Evolutionary conservation across 2,113 vertebrate genomes (phyloP).

Genomic region (Carassius carassius): DNA sequence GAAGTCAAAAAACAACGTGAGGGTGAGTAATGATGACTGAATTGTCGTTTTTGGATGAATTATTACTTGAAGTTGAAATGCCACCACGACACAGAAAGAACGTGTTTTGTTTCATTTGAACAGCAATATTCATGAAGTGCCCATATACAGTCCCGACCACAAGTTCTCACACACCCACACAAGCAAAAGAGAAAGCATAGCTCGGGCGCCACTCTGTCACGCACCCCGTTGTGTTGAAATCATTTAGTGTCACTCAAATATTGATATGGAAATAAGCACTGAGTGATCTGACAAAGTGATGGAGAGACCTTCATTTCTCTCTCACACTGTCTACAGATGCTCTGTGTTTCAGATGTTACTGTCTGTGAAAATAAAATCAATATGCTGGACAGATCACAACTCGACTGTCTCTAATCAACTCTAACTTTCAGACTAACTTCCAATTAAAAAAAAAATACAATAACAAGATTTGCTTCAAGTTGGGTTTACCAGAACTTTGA

Average conservation of each 20-base stretch:
- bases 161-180: conserved; percentile 57
- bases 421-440: background rate
- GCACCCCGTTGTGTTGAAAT: conserved; percentile 79
- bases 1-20: background rate
- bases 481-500: too few relatives aligned
- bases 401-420: background rate
- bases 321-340: background rate
- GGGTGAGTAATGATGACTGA: background rate
- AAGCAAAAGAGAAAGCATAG: conserved; percentile 48
- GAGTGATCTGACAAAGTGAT: conserved; percentile 68
- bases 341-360: background rate
- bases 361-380: background rate
- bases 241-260: conserved; percentile 83
- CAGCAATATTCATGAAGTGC: conserved; percentile 14
- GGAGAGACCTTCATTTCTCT: conserved; percentile 21
- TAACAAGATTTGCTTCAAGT: too few relatives aligned
- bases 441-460: background rate
- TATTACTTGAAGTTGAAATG: background rate
- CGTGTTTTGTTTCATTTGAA: conserved; percentile 12
- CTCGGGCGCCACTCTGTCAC: conserved; percentile 70
- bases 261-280: conserved; percentile 83
- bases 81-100: background rate
- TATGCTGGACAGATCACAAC: background rate
- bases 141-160: conserved; percentile 58
- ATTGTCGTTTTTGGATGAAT: background rate